Conservation (phyloP, 2,888 invertebrate species). For the Polydrusus cervinus region DNA sequence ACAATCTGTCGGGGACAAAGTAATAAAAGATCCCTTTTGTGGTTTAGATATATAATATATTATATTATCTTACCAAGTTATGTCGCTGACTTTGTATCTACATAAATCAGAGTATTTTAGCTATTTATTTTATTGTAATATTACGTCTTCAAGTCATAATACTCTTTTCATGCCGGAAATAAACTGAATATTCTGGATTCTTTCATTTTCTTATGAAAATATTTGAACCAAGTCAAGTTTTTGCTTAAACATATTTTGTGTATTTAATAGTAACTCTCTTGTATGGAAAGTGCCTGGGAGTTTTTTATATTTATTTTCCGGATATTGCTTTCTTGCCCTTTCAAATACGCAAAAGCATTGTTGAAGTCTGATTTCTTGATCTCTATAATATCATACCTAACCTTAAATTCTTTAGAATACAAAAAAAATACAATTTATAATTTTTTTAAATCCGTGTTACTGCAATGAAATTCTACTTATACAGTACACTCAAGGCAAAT, state of each 20-base stretch:
- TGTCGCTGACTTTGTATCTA: neutral
- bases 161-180: constrained; percentile 5
- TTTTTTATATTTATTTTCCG: constrained; percentile 4
- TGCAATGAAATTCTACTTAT: too few species aligned
- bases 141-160: neutral
- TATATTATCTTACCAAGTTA: constrained; percentile 3
- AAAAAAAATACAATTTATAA: too few species aligned
- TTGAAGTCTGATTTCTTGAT: neutral
- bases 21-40: constrained; percentile 24
- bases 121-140: constrained; percentile 19
- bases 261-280: constrained; percentile 1
- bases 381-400: neutral
- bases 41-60: neutral
- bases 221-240: constrained; percentile 1
- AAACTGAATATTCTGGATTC: neutral
- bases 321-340: constrained; percentile 1
- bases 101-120: constrained; percentile 15
- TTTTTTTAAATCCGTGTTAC: too few species aligned
- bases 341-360: neutral
- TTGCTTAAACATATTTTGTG: constrained; percentile 3
- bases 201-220: constrained; percentile 6
- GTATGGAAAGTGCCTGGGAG: neutral
- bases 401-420: too few species aligned
- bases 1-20: constrained; percentile 20
- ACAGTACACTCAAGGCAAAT: too few species aligned